Base-by-base conservation (phyloP, 1,140 invertebrate species). In the Drosophila nasuta region DNA sequence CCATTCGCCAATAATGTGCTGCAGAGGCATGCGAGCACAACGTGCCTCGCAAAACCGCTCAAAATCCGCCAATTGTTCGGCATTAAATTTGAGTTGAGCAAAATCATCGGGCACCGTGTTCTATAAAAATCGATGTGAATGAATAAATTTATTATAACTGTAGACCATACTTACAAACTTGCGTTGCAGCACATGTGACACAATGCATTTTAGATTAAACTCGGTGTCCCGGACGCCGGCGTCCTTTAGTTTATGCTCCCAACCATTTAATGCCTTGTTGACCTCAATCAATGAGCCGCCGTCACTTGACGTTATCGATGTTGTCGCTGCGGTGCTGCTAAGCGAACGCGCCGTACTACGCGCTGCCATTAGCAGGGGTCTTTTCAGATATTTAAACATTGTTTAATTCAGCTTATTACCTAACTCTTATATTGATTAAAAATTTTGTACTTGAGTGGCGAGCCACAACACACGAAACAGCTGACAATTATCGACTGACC, bases 1-100 rank as follows among this genome's bases (percentile, higher is more conserved):
- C 96, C 96, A 96, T 91, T 96, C 94, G 33, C 95, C 94, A 59
- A 96, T 93, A 70, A 96, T 95, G 75, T 96, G 96, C 81, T 96
- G 96, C 25, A 96, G 92, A 38, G 96, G 96, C 94, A 95, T 95
- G 71, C 95, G 95, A 38, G 75, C 85, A 58, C 93, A 89, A 7
- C 93, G 82, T 45, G 91, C 92, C 68, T 91, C 82, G 66, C 92
- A 87, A 3, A 93, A 80, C 8, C 83, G 72, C 43, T 93, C 81
- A 20, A 93, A 90, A 25, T 91, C 79, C 0, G 62, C 67, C 15
- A 91, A 57, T 57, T 93, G 83, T 0, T 56, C 25, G 0, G 78
- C 20, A 35, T 74, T 81, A 10, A 93, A 89, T 13, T 79, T 52
- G 1, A 87, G 62, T 28, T 90, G 45, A 5, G 65, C 49, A 11